phyloP scores from a whole-genome alignment of 2,888 invertebrate species.

The Tiliacea aurago region DNA sequence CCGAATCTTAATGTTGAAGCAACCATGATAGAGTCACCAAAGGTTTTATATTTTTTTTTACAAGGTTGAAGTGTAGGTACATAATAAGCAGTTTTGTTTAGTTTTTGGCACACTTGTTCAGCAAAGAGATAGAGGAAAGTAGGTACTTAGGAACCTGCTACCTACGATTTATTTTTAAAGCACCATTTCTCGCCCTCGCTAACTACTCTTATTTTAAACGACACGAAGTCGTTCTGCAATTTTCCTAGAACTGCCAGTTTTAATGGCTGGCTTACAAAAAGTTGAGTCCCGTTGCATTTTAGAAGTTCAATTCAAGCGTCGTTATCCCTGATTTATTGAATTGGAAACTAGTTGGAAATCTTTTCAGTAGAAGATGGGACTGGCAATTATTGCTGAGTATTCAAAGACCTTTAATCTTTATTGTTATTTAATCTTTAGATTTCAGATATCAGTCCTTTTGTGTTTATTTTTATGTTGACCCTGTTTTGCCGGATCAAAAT shows the following conservation, averaged over 20 bases:
- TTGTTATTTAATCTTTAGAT: too few relatives aligned
- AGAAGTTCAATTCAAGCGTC: constrained; percentile 40
- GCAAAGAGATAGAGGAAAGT: neutral
- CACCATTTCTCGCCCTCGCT: neutral
- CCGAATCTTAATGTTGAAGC: too few relatives aligned
- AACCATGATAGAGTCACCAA: too few relatives aligned
- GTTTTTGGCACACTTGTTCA: too few relatives aligned
- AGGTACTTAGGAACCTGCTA: neutral
- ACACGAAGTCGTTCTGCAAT: neutral
- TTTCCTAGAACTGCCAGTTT: constrained; percentile 12
- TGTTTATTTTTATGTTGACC: neutral
- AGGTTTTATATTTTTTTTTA: too few relatives aligned
- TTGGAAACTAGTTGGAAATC: constrained; percentile 38
- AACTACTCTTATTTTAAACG: constrained; percentile 17
- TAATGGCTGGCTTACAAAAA: constrained; percentile 38
- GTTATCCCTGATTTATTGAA: constrained; percentile 46
- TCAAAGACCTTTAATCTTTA: too few relatives aligned
- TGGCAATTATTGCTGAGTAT: constrained; percentile 7
- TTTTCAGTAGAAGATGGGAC: neutral
- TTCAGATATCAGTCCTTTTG: constrained; percentile 7
- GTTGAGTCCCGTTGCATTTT: constrained; percentile 47
- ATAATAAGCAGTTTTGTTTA: too few relatives aligned
- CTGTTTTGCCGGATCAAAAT: neutral
- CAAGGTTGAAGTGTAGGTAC: too few relatives aligned
- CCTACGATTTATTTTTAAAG: constrained; percentile 13